Base-by-base conservation (phyloP, 2,888 invertebrate genomes). In the Gasteruption jaculator region DNA sequence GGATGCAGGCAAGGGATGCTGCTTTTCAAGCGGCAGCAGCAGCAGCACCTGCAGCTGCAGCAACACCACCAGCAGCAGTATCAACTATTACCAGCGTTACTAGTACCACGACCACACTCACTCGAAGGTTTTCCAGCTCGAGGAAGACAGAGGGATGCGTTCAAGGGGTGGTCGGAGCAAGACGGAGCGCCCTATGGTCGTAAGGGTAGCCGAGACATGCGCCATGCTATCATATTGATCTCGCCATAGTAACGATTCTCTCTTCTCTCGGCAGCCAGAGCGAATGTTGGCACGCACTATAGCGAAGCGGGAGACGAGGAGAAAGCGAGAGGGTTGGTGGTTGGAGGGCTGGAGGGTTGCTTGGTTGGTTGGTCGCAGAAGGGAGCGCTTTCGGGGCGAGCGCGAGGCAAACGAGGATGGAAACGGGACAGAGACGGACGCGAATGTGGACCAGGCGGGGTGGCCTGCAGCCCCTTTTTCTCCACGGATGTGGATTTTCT, bases 201-300 rank as follows among this genome's bases (percentile, higher is more conserved):
- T 47, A 15, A 24, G 21, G 37, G 31, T 35, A 44, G 49, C 51
- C 53, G 53, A 61, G 61, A 64, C 69, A 68, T 69, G 68, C 68
- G 69, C 68, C 53, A 56, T 62, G 52, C 57, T 57, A 62, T 65
- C 60, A 65, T 69, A 68, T 69, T 67, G 69, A 69, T 69, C 68
- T 66, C 57, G 61, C 65, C 64, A 66, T 69, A 65, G 67, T 68
- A 69, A 68, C 64, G 69, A 69, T 69, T 69, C 68, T 63, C 67
- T 66, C 65, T 62, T 63, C 64, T 54, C 56, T 61, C 63, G 51
- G 53, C n/a, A n/a, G n/a, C n/a, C n/a, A n/a, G n/a, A n/a, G 54
- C 57, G 59, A n/a, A 61, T 61, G 63, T 62, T 60, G 62, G 61
- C 57, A 63, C 61, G 59, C 57, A 61, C 58, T 60, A 55, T 58